phyloP scores from a whole-genome alignment of 2,888 invertebrate species.

The Seira sanloemensis region DNA sequence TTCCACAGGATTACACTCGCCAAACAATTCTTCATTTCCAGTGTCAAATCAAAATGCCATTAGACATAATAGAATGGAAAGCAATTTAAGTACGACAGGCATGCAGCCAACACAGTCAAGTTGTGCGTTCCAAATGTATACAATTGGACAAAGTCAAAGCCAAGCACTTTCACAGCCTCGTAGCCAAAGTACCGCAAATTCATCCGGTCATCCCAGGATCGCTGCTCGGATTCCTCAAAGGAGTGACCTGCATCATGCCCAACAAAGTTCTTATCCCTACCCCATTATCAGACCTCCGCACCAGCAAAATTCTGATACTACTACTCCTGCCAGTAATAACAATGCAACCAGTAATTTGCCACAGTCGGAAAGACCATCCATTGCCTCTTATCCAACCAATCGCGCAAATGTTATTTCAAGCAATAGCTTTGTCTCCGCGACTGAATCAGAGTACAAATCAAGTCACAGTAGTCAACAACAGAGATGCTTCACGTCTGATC shows the following conservation, averaged over 20 bases:
- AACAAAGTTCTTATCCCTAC: background rate
- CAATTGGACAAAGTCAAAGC: slow-evolving; percentile 13
- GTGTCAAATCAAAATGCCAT: background rate
- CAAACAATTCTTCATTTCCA: background rate
- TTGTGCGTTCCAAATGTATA: slow-evolving; percentile 49
- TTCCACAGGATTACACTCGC: background rate
- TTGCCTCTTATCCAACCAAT: background rate
- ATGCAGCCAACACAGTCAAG: background rate
- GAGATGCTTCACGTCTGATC: slow-evolving; percentile 70
- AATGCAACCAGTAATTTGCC: too few relatives aligned
- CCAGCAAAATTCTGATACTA: too few relatives aligned
- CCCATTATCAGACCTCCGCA: too few relatives aligned
- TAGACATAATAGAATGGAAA: background rate
- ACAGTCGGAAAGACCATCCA: too few relatives aligned
- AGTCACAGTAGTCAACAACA: slow-evolving; percentile 20
- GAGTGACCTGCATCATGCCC: background rate
- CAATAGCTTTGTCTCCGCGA: background rate
- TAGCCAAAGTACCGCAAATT: background rate
- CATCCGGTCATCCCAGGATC: slow-evolving; percentile 8
- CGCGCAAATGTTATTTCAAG: slow-evolving; percentile 27
- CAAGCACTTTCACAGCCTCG: background rate
- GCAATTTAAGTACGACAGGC: background rate
- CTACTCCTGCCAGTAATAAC: too few relatives aligned
- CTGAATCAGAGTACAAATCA: slow-evolving; percentile 54
- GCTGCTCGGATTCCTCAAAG: slow-evolving; percentile 31